Evolutionary conservation across 2,113 vertebrate genomes (phyloP).

Genomic region (Prionailurus bengalensis): DNA sequence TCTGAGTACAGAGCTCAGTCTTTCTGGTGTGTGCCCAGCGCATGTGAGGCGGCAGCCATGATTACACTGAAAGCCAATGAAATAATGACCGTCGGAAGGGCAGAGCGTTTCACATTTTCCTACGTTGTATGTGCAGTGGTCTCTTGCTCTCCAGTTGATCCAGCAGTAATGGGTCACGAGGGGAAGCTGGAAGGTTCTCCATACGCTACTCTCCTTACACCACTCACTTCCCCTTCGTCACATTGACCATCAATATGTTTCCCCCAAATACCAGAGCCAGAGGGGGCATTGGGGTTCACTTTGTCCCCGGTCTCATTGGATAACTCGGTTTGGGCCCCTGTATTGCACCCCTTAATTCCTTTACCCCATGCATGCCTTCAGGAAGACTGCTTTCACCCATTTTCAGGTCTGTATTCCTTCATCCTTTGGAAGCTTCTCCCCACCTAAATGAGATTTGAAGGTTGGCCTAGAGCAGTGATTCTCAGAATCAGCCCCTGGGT

Average conservation of each 20-base stretch:
- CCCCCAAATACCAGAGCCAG: background rate
- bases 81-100: no score
- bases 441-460: background rate
- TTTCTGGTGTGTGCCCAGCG: background rate
- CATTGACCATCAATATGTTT: background rate
- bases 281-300: background rate
- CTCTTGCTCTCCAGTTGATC: background rate
- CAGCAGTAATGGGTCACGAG: fast-evolving
- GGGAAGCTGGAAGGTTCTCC: background rate
- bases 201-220: background rate
- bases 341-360: background rate
- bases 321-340: background rate
- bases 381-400: background rate
- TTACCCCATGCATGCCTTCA: background rate
- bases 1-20: background rate
- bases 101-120: background rate
- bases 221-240: background rate
- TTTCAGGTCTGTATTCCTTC: no score
- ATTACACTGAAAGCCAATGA: background rate
- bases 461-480: background rate
- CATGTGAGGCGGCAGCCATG: fast-evolving
- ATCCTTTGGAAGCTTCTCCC: background rate
- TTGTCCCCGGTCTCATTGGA: background rate
- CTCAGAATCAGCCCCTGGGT: background rate
- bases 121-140: fast-evolving